Percentiles rank a stretch among this genome's conserved stretches.
Conservation (phyloP, 2,113 vertebrate species). For the Barnardius zonarius region DNA sequence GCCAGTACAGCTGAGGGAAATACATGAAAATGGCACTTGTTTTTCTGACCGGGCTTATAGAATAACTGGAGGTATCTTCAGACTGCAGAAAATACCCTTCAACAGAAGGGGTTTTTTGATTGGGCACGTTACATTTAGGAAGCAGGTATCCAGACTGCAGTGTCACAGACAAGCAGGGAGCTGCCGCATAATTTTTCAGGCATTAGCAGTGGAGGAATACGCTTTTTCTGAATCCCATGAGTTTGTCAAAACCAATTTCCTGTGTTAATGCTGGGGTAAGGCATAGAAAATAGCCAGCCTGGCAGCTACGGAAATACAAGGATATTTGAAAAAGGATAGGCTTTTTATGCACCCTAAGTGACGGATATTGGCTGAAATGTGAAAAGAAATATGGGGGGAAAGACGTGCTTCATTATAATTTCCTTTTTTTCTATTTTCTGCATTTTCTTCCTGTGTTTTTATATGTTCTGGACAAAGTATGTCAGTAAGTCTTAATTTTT, state of each 20-base stretch:
- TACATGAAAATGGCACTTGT: not conserved
- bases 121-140: not conserved
- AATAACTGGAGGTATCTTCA: not conserved
- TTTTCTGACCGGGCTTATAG: not conserved
- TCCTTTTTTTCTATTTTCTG: not conserved
- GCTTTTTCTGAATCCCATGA: constrained; percentile 1
- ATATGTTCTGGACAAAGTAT: not conserved
- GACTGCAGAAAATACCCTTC: not conserved
- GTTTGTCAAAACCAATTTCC: constrained; percentile 13
- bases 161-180: not conserved
- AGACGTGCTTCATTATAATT: not conserved
- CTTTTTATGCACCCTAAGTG: not conserved
- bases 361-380: not conserved
- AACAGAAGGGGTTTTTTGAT: not conserved
- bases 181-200: constrained; percentile 23
- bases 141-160: not conserved
- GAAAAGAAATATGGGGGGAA: not conserved
- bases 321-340: not conserved
- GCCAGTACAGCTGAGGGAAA: not conserved
- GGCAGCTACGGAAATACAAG: not conserved
- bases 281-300: not conserved
- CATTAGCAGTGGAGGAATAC: not conserved
- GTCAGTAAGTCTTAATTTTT: not conserved
- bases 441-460: not conserved
- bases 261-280: not conserved